Conservation (phyloP, 1,140 invertebrate genomes). For the Stenopsyche tienmushanensis region DNA sequence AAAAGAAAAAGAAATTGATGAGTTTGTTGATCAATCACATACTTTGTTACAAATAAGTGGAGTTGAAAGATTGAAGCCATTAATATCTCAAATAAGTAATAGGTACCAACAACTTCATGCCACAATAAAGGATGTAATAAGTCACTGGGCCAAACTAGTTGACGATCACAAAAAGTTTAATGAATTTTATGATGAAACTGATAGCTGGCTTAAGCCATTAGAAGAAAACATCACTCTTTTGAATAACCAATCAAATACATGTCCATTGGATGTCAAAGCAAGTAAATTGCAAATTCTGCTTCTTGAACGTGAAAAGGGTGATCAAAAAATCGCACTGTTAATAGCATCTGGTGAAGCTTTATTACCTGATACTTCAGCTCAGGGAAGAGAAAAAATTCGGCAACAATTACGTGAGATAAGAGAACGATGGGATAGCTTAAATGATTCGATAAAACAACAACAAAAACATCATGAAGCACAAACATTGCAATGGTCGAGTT, state of each 20-base stretch:
- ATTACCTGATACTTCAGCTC: conserved; percentile 85
- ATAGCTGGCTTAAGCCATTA: conserved; percentile 73
- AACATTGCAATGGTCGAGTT: conserved; percentile 78
- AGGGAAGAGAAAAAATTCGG: conserved; percentile 84
- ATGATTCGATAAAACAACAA: conserved; percentile 75
- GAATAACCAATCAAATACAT: conserved; percentile 62
- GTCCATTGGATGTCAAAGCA: conserved; percentile 54
- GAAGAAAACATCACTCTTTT: conserved; percentile 72
- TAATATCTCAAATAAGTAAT: conserved; percentile 87
- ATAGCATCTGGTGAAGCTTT: conserved; percentile 81
- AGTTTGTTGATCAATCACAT: conserved; percentile 89
- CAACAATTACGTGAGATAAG: conserved; percentile 74
- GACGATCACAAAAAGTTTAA: conserved; percentile 82
- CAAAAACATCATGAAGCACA: conserved; percentile 84
- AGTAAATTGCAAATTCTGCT: conserved; percentile 73
- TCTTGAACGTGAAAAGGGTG: conserved; percentile 80
- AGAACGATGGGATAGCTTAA: conserved; percentile 83
- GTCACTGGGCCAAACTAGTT: conserved; percentile 81
- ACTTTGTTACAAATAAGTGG: conserved; percentile 79
- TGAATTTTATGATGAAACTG: conserved; percentile 73
- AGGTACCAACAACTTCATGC: conserved; percentile 82
- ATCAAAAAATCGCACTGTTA: conserved; percentile 71
- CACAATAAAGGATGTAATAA: conserved; percentile 84
- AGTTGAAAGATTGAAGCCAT: conserved; percentile 81
- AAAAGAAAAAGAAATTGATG: conserved; percentile 81